Conservation (phyloP, 1,140 invertebrate genomes). For the Dolichoris vasculosae region DNA sequence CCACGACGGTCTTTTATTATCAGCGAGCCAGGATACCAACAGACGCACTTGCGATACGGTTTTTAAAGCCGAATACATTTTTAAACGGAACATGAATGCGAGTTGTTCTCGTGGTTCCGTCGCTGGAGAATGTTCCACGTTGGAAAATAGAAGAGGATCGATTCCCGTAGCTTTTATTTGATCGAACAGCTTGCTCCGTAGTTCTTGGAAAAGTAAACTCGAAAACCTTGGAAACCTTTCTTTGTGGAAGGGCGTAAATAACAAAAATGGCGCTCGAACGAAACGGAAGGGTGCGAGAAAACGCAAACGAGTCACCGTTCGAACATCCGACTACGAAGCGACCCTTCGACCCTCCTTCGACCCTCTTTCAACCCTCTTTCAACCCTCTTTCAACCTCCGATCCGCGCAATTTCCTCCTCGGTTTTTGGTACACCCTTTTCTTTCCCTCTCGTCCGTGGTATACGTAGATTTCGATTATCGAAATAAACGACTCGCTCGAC, state of each 20-base stretch:
- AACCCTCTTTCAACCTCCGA: not conserved
- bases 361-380: not conserved
- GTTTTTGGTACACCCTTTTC: not conserved
- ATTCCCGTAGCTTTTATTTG: not conserved
- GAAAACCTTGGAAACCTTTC: too few species aligned
- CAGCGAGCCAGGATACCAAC: too few species aligned
- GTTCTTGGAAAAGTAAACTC: not conserved
- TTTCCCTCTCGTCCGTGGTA: not conserved
- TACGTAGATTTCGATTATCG: not conserved
- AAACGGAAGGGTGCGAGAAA: not conserved
- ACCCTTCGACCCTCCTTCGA: not conserved
- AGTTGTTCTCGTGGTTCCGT: too few species aligned
- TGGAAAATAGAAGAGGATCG: too few species aligned
- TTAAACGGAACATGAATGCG: too few species aligned
- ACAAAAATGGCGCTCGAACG: constrained; percentile 8
- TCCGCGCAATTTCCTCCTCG: not conserved
- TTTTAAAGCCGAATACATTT: too few species aligned
- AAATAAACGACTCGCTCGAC: not conserved
- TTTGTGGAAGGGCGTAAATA: constrained; percentile 19
- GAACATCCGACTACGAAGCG: not conserved
- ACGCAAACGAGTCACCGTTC: not conserved
- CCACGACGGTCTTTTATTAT: too few species aligned
- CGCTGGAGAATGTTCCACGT: too few species aligned
- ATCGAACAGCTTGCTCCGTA: not conserved
- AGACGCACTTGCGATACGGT: too few species aligned